A percentile compares a stretch with the other conserved stretches of the same genome.
Conservation (phyloP, 2,797 vertebrate genomes). For the Sus cebifrons region DNA sequence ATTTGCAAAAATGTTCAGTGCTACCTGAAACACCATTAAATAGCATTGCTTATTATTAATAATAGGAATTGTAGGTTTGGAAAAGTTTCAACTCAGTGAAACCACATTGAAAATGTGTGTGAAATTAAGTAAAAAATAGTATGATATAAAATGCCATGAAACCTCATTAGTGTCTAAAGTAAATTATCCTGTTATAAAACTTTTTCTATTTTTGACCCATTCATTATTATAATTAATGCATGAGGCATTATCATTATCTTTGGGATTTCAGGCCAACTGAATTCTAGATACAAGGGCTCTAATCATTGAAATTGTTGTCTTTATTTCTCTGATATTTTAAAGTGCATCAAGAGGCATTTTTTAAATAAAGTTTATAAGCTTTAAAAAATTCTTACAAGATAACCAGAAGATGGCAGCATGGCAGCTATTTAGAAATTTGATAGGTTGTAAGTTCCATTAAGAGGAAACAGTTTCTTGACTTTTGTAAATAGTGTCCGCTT, state of each 20-base stretch:
- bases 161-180: neutral
- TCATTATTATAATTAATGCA: neutral
- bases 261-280: neutral
- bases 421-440: constrained; percentile 80
- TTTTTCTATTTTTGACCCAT: neutral
- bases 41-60: neutral
- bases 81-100: neutral
- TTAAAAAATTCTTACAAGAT: neutral
- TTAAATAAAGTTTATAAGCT: neutral
- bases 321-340: constrained; percentile 40
- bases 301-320: neutral
- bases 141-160: neutral
- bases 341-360: neutral
- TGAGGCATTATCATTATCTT: neutral
- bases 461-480: neutral
- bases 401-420: constrained; percentile 90
- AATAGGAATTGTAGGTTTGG: neutral
- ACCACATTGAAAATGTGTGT: neutral
- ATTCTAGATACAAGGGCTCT: neutral
- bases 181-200: neutral
- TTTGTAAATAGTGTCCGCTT: constrained; percentile 63
- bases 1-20: neutral
- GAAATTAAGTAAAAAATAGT: neutral
- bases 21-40: neutral
- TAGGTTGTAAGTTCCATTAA: constrained; percentile 6